Conservation (phyloP, 2,113 vertebrate species). For the Apaloderma vittatum region DNA sequence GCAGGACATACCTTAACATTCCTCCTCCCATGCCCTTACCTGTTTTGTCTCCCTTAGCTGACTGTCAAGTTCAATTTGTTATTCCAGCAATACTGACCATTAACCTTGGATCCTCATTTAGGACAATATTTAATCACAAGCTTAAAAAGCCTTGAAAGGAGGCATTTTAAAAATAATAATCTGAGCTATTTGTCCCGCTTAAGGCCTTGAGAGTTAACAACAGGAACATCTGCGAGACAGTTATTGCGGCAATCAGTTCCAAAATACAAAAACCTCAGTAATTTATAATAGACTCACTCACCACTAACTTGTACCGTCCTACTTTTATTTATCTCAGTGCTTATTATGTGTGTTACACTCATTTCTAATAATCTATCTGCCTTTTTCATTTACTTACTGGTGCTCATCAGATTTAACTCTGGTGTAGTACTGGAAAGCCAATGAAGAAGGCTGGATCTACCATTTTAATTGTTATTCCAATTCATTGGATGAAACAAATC, state of each 20-base stretch:
- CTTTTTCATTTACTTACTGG: background rate
- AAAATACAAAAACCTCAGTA: constrained; percentile 15
- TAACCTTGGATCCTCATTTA: constrained; percentile 30
- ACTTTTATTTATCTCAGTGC: constrained; percentile 20
- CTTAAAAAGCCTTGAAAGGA: constrained; percentile 33
- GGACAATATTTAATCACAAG: constrained; percentile 42
- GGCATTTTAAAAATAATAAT: background rate
- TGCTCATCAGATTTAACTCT: background rate
- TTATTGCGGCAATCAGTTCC: constrained; percentile 7
- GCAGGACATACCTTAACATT: background rate
- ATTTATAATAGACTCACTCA: background rate
- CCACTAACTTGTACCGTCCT: constrained; percentile 14
- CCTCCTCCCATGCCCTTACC: background rate
- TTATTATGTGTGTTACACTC: background rate
- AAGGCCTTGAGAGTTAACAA: constrained; percentile 23
- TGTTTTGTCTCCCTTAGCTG: background rate
- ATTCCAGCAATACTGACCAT: constrained; percentile 4
- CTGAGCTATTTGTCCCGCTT: constrained; percentile 18
- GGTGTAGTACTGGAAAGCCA: background rate
- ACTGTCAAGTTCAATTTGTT: background rate
- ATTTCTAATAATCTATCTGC: background rate
- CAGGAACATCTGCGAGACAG: constrained; percentile 13
- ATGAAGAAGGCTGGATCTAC: background rate
- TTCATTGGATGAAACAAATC: background rate
- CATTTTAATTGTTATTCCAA: background rate